phyloP scores from a whole-genome alignment of 2,113 vertebrate species.

The Alexandromys fortis region DNA sequence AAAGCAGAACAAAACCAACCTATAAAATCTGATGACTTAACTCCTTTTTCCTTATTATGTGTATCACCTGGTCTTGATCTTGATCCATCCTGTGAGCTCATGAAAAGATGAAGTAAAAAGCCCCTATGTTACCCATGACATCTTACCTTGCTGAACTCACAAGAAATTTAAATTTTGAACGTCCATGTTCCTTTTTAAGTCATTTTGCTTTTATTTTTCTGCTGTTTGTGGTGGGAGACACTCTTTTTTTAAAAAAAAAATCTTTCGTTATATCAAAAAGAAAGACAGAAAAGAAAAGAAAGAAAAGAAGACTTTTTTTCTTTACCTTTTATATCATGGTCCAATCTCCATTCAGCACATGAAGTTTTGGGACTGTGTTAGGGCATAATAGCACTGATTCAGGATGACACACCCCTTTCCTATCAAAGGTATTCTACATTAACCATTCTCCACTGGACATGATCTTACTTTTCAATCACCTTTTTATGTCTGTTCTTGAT shows the following conservation, averaged over 20 bases:
- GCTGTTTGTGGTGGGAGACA: neutral
- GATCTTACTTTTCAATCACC: neutral
- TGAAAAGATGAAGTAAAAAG: slow-evolving; percentile 66
- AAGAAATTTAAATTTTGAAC: slow-evolving; percentile 71
- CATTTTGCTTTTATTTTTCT: slow-evolving; percentile 12
- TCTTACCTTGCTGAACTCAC: slow-evolving; percentile 60
- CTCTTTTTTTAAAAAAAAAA: neutral
- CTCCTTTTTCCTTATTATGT: neutral
- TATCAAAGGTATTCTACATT: neutral
- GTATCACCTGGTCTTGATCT: slow-evolving; percentile 7
- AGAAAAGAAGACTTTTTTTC: neutral
- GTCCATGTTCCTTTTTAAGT: slow-evolving; percentile 44
- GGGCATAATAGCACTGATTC: neutral
- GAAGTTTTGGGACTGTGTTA: neutral
- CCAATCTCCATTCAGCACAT: neutral
- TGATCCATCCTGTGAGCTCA: slow-evolving; percentile 33
- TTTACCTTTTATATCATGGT: neutral
- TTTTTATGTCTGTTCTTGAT: slow-evolving; percentile 54
- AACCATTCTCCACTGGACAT: neutral
- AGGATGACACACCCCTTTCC: neutral
- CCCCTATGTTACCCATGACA: slow-evolving; percentile 33
- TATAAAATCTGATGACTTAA: slow-evolving; percentile 5
- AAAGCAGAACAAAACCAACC: no score
- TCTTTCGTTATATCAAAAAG: neutral
- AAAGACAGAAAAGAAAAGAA: neutral